Conservation (phyloP, 2,113 vertebrate species). For the Progne subis region DNA sequence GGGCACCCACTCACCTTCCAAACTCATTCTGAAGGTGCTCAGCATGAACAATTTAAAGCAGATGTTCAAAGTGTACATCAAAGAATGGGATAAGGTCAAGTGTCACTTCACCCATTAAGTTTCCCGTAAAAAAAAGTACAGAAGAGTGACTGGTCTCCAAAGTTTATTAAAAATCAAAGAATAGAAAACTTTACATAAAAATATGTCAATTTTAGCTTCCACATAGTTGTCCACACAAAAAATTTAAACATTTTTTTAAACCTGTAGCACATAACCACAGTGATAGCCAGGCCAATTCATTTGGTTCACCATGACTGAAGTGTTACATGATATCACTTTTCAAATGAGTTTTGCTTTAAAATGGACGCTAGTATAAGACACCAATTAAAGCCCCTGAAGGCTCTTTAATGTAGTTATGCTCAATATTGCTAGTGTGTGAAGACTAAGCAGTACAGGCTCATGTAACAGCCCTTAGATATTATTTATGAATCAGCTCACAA, state of each 20-base stretch:
- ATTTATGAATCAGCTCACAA: constrained; percentile 73
- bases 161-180: constrained; percentile 99
- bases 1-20: background rate
- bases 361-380: constrained; percentile 62
- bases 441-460: constrained; percentile 73
- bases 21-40: background rate
- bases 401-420: constrained; percentile 64
- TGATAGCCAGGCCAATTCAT: constrained; percentile 76
- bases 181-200: constrained; percentile 99
- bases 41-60: background rate
- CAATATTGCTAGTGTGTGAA: constrained; percentile 75
- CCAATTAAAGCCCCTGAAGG: constrained; percentile 12
- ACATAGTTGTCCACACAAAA: constrained; percentile 76
- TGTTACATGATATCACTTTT: constrained; percentile 68
- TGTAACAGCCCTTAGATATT: constrained; percentile 75
- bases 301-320: constrained; percentile 62
- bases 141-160: constrained; percentile 76
- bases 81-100: background rate
- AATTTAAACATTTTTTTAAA: constrained; percentile 78
- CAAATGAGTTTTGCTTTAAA: constrained; percentile 53
- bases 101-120: background rate
- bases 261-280: constrained; percentile 74
- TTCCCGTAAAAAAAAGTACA: background rate
- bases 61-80: background rate
- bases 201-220: constrained; percentile 86